Base-by-base conservation (phyloP, 2,113 vertebrate genomes). In the Dromaius novaehollandiae region DNA sequence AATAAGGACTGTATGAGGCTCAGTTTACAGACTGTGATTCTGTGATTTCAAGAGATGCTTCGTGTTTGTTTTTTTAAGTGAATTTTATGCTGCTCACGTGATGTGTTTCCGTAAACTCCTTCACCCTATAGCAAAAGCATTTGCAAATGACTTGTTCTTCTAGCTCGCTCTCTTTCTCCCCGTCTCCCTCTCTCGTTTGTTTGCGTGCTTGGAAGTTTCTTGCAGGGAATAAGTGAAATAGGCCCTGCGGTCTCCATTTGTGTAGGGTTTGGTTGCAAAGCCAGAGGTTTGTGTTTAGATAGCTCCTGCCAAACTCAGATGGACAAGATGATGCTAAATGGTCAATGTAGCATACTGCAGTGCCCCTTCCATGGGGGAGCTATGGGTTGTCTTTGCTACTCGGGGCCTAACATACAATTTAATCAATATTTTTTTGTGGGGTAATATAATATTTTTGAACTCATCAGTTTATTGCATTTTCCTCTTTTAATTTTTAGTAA, bases 1-100 rank as follows among this genome's bases (percentile, higher is more conserved):
- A 40, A 4, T 5, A 3, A 56, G 84, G 68, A 84, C 81, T 58
- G 50, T 4, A 6, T 4, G 26, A 16, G 77, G 3, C 8, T 17
- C 1, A 1, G 66, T 91, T 24, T 4, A 0, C 61, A 21, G 66
- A 64, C 0, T 0, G 0, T 7, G 42, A 18, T 6, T 30, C 73
- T 34, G 0, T 1, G n/a, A 6, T 34, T 58, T 38, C 61, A 11
- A 6, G 65, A 53, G 71, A 21, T n/a, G 50, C 82, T 70, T 40
- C 19, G 34, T 9, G 50, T 36, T 60, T 74, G 38, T 1, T 5
- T 5, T 8, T 46, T 15, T 28, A 24, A 24, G 14, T 32, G 32
- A 13, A 10, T 50, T 36, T 44, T 61, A 4, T 5, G 5, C 77
- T 18, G 40, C 30, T 66, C n/a, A 1, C 20, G 70, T 30, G 60